phyloP scores from a whole-genome alignment of 2,113 vertebrate species.

The Chloebia gouldiae region DNA sequence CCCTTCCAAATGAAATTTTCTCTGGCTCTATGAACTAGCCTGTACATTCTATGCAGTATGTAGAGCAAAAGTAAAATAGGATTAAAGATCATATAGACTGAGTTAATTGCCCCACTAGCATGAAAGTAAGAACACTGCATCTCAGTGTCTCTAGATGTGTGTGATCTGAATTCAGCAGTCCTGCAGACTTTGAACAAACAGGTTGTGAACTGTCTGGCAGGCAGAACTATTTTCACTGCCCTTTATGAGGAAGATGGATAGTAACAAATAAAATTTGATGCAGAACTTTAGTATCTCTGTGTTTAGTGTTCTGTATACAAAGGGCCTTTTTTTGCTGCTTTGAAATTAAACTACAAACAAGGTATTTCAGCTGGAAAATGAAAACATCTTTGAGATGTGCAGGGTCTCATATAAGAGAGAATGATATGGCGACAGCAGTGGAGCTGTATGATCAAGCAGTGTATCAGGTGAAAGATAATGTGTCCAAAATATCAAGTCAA shows the following conservation, averaged over 20 bases:
- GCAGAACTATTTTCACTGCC: neutral
- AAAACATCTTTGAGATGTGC: neutral
- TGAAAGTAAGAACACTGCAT: neutral
- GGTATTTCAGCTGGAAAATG: slow-evolving; percentile 9
- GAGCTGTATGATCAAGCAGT: neutral
- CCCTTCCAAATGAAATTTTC: neutral
- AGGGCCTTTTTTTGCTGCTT: neutral
- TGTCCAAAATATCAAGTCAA: slow-evolving; percentile 17
- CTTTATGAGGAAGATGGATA: slow-evolving; percentile 17
- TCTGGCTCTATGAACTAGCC: neutral
- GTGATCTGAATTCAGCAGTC: slow-evolving; percentile 35
- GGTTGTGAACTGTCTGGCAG: slow-evolving; percentile 24
- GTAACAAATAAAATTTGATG: slow-evolving; percentile 15
- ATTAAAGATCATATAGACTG: neutral
- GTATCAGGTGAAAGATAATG: slow-evolving; percentile 9
- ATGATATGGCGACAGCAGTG: neutral
- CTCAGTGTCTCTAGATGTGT: neutral
- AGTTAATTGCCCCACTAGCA: neutral
- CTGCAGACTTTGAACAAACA: neutral
- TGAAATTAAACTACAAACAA: neutral
- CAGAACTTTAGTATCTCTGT: neutral
- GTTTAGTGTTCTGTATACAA: neutral
- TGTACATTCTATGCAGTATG: neutral
- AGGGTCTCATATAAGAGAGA: neutral
- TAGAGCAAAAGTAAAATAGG: neutral